Base-by-base conservation (phyloP, 2,888 invertebrate species). In the Watsonalla binaria region DNA sequence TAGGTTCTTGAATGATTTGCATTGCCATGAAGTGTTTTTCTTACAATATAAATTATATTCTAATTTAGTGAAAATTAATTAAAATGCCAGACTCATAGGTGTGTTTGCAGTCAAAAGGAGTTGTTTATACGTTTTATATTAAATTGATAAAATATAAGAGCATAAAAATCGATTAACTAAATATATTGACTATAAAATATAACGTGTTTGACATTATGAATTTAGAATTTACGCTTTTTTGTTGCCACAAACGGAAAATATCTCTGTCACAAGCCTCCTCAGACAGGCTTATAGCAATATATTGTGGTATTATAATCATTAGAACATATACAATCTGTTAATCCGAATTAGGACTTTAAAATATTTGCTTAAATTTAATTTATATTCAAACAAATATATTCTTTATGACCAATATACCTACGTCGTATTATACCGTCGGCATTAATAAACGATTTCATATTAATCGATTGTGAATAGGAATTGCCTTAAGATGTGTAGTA, bases 401-500 rank as follows among this genome's bases (percentile, higher is more conserved):
- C 59, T 75, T 79, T 78, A 82, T 78, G 62, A 69, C 74, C 70
- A 78, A 76, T 71, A 75, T 64, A 64, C 64, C 65, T 70, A 72
- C 74, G 76, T 69, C 67, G 67, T 72, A 68, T 76, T 72, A 70
- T 66, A 69, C 68, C 68, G 60, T 58, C 68, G 67, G 68, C 63
- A 71, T 74, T 80, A 68, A 76, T 72, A 75, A 78, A 76, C 70
- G 66, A 74, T 74, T 69, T 67, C 57, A 66, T 63, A 75, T 76
- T 80, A 80, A 83, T 81, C 76, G 82, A 72, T 79, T 65, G 60
- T 77, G 85, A 85, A 85, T 86, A 82, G 76, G 62, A 85, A 86
- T 85, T 63, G 76, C 77, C 65, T 70, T 68, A 61, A 75, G 71
- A 75, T 76, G 70, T 69, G 68, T 60, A 69, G 71, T 73, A 74